These are phyloP conservation scores for Temnothorax rugatulus DNA, from an alignment of 2,888 invertebrate species.

Conservation along the genomic window DNA sequence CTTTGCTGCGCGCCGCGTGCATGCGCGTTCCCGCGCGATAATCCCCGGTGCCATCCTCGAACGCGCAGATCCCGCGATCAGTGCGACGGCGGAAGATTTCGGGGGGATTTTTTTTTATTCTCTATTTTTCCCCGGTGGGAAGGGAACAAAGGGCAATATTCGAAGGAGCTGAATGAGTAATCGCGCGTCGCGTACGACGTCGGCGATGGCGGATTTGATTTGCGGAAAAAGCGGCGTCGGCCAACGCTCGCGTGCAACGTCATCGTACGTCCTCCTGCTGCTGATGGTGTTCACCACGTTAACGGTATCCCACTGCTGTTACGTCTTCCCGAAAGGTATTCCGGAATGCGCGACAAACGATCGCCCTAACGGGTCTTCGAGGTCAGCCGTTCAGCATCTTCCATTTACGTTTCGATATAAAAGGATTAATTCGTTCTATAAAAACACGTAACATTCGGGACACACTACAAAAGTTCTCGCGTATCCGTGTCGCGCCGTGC, in stretches of 20 bases:
- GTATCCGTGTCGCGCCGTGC: neutral
- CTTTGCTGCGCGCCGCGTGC: constrained; percentile 10
- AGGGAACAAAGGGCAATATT: constrained; percentile 24
- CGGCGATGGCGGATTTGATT: constrained; percentile 68
- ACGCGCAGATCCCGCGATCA: constrained; percentile 14
- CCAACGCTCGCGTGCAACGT: constrained; percentile 75
- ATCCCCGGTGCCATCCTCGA: constrained; percentile 27
- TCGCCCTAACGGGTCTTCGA: too few relatives aligned
- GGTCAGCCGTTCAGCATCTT: too few relatives aligned
- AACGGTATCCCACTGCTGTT: constrained; percentile 82
- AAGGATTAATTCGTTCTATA: too few relatives aligned
- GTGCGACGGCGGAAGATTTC: neutral
- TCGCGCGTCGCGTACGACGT: constrained; percentile 44
- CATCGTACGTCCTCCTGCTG: constrained; percentile 79
- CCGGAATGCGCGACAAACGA: constrained; percentile 50
- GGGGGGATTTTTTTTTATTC: neutral
- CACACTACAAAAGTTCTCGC: neutral
- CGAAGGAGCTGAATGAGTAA: constrained; percentile 54
- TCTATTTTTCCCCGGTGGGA: neutral
- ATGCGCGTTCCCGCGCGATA: constrained; percentile 1
- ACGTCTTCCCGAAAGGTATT: constrained; percentile 84
- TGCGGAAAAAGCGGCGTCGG: constrained; percentile 65
- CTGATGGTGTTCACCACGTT: constrained; percentile 80
- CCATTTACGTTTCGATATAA: too few relatives aligned
- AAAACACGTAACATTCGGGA: too few relatives aligned